Evolutionary conservation across 2,797 vertebrate species (phyloP).

Genomic region (Sebastes itinus): DNA sequence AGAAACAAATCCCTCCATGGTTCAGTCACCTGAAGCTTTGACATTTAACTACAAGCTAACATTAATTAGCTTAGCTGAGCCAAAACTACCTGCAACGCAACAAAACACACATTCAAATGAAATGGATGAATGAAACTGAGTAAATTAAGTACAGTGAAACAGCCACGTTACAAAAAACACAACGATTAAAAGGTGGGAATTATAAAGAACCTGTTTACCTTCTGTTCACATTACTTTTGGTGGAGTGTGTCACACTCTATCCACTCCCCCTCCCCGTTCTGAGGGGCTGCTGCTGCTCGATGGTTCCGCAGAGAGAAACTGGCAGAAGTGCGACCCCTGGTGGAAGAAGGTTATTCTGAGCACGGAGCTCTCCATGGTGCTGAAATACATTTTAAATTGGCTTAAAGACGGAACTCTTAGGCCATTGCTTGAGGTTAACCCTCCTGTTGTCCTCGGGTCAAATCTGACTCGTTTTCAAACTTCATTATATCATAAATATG

Average conservation of each 20-base stretch:
- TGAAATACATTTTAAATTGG: slow-evolving; percentile 19
- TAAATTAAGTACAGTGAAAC: neutral
- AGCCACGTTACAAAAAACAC: neutral
- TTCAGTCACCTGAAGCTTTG: neutral
- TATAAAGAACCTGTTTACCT: slow-evolving; percentile 35
- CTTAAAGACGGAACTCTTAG: too few species aligned
- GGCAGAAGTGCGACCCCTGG: slow-evolving; percentile 58
- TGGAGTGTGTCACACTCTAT: slow-evolving; percentile 48
- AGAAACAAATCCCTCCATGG: accelerated
- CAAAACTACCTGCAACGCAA: neutral
- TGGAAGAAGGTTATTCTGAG: slow-evolving; percentile 9
- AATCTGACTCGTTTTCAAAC: too few species aligned
- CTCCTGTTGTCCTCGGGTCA: too few species aligned
- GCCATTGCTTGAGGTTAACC: too few species aligned
- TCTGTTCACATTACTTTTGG: slow-evolving; percentile 16
- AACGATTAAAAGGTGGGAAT: too few species aligned
- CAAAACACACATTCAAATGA: too few species aligned
- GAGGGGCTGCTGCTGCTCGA: neutral
- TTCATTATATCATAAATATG: too few species aligned
- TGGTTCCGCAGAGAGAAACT: slow-evolving; percentile 54
- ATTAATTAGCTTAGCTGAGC: neutral
- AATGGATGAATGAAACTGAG: neutral
- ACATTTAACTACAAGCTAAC: slow-evolving; percentile 44
- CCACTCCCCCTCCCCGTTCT: slow-evolving; percentile 20
- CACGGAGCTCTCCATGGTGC: slow-evolving; percentile 76